Conservation (phyloP, 2,113 vertebrate species). For the Nerophis ophidion region DNA sequence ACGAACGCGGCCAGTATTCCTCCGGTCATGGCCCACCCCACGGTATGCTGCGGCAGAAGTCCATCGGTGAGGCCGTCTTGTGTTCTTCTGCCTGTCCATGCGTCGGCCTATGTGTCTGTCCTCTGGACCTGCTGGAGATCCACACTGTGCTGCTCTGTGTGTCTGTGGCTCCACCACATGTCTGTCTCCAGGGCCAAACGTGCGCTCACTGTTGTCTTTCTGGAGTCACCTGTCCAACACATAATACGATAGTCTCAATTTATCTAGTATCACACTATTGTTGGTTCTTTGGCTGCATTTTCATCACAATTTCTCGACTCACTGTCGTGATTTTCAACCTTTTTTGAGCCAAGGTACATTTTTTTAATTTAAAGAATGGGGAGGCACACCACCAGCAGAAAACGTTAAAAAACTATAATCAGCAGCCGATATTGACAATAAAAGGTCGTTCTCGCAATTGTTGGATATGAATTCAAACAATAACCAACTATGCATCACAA, state of each 20-base stretch:
- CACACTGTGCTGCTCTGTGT: conserved; percentile 47
- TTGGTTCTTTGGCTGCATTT: no score
- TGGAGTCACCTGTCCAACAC: conserved; percentile 8
- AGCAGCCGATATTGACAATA: no score
- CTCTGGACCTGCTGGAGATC: conserved; percentile 37
- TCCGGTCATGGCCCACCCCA: conserved; percentile 76
- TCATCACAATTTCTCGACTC: no score
- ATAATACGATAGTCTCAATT: conserved; percentile 11
- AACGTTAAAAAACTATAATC: no score
- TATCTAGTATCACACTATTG: conserved; percentile 10
- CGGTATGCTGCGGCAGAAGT: conserved; percentile 87
- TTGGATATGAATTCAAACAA: no score
- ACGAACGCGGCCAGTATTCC: conserved; percentile 80
- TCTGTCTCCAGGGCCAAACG: conserved; percentile 19
- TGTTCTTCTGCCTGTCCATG: conserved; percentile 58
- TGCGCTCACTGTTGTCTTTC: conserved; percentile 15
- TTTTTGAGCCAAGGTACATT: no score
- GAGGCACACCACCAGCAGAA: no score
- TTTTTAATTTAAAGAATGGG: no score
- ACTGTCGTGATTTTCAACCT: no score
- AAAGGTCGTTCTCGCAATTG: no score
- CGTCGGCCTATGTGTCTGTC: conserved; percentile 60
- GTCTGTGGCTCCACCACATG: conserved; percentile 32
- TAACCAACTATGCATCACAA: no score
- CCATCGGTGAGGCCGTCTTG: conserved; percentile 84